These are phyloP conservation scores for Crioceris asparagi DNA, from an alignment of 2,888 invertebrate genomes.

Conservation along the genomic window DNA sequence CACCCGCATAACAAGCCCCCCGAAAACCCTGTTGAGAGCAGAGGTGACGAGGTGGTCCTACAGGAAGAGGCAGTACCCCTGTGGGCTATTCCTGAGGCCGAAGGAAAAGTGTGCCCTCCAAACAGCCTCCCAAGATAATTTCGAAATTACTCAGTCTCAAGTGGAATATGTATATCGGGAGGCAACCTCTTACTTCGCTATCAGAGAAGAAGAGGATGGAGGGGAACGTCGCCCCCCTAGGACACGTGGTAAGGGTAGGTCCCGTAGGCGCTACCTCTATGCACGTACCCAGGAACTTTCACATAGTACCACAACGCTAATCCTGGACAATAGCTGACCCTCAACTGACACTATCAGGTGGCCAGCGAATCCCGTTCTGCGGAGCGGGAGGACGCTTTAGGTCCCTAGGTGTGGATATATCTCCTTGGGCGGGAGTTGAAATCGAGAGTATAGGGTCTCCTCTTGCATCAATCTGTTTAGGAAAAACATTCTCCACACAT, in stretches of 20 bases:
- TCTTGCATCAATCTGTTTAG: conserved; percentile 7
- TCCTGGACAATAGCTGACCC: too few relatives aligned
- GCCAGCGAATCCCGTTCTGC: conserved; percentile 15
- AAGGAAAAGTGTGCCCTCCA: conserved; percentile 6
- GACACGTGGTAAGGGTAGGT: conserved; percentile 8
- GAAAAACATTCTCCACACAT: too few relatives aligned
- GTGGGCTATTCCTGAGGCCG: too few relatives aligned
- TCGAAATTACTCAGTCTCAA: conserved; percentile 11
- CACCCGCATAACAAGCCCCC: background rate
- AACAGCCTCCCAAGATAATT: conserved; percentile 4
- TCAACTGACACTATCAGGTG: too few relatives aligned
- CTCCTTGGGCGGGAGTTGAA: conserved; percentile 21
- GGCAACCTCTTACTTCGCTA: conserved; percentile 3
- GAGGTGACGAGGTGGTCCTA: background rate
- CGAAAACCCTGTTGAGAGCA: background rate
- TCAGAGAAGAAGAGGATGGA: conserved; percentile 6
- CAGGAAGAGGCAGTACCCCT: background rate
- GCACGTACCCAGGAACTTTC: conserved; percentile 27
- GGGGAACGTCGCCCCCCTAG: conserved; percentile 10
- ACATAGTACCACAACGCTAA: too few relatives aligned
- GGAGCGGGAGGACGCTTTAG: conserved; percentile 13
- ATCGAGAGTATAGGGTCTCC: conserved; percentile 12
- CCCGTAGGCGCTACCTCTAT: conserved; percentile 18
- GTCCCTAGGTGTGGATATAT: conserved; percentile 27
- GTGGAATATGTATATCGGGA: conserved; percentile 10